Conservation (phyloP, 1,140 invertebrate genomes). For the Drosophila sp. region DNA sequence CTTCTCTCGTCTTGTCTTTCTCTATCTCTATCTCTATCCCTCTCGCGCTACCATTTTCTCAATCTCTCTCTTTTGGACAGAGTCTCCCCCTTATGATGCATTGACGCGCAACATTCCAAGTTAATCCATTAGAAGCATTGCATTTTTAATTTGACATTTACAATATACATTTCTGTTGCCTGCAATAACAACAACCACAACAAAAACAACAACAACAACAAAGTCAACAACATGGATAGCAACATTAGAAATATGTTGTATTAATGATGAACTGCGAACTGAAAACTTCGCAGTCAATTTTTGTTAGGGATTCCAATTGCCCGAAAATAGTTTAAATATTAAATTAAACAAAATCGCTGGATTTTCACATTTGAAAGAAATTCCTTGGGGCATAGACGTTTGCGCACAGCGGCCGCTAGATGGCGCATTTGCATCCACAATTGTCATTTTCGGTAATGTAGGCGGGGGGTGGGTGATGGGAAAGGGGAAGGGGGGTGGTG, state of each 20-base stretch:
- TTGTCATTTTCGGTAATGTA: neutral
- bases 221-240: constrained; percentile 18
- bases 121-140: constrained; percentile 79
- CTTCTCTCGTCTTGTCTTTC: neutral
- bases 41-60: neutral
- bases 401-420: constrained; percentile 29
- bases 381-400: constrained; percentile 20
- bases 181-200: constrained; percentile 14
- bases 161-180: constrained; percentile 64
- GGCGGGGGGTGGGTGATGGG: neutral
- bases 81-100: constrained; percentile 57
- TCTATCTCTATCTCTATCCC: neutral
- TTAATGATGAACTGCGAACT: constrained; percentile 6
- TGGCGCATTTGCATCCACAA: constrained; percentile 68
- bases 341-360: constrained; percentile 44
- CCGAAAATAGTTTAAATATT: constrained; percentile 73
- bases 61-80: neutral
- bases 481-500: neutral
- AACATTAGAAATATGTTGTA: constrained; percentile 26
- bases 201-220: no score
- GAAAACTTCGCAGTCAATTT: constrained; percentile 17
- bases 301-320: constrained; percentile 6
- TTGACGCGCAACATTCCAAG: constrained; percentile 65
- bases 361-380: constrained; percentile 20
- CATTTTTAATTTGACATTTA: constrained; percentile 82